Base-by-base conservation (phyloP, 2,113 vertebrate genomes). In the Theristicus caerulescens region DNA sequence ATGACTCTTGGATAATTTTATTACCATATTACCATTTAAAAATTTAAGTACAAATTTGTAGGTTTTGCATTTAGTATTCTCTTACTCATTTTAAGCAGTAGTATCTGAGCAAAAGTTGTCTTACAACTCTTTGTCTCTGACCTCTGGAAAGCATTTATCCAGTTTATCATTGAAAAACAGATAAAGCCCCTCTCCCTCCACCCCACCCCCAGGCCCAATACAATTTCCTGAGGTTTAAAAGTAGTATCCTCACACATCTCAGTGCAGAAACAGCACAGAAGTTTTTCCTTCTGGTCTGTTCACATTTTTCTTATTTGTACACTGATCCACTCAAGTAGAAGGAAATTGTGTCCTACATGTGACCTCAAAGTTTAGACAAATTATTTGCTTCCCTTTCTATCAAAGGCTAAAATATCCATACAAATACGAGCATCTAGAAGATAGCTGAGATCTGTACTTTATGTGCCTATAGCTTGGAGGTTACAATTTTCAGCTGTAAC, bases 201-300 rank as follows among this genome's bases (percentile, higher is more conserved):
- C 22, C 13, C 16, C 10, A 3, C 11, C 34, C 61, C 58, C 29
- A 20, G 18, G 26, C 31, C 54, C 5, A 0, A 16, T 52, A 88
- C 80, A 95, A 96, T 97, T 97, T 97, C 95, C 92, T 96, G 88
- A 64, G 76, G 20, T 96, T 95, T 93, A 94, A 21, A 94, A 81
- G 58, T 31, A 49, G 6, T 51, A 66, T 87, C 47, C 67, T 93
- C 57, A 59, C 86, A 96, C 84, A 6, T 70, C 76, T 69, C 76
- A 61, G 27, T 4, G 16, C 38, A 71, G 79, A 84, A 95, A 36
- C 6, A 61, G 16, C 13, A 71, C 6, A 78, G 14, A 80, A 62
- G 5, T 32, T 86, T 59, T 42, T 59, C 32, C 34, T 64, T 32
- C 42, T 74, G 11, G 12, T 52, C 80, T 64, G 64, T 44, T 88